Evolutionary conservation across 2,888 invertebrate species (phyloP).

Genomic region (Scrobipalpa costella): DNA sequence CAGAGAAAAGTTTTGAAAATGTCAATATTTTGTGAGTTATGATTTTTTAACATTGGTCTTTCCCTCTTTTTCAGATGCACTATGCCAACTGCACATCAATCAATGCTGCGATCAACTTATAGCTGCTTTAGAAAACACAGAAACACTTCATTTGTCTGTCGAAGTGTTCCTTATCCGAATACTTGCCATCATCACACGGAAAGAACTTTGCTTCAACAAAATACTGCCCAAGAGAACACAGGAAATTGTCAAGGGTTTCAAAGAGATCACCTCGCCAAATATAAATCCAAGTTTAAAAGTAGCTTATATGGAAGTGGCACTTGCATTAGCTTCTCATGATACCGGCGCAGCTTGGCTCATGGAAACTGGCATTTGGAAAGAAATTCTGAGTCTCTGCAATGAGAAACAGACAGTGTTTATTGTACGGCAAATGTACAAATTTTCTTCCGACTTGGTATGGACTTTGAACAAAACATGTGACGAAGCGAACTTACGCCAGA

Average conservation of each 20-base stretch:
- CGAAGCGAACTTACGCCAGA: conserved; percentile 72
- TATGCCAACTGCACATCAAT: conserved; percentile 37
- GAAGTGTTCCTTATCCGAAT: conserved; percentile 84
- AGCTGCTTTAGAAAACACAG: conserved; percentile 49
- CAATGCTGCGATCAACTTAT: conserved; percentile 55
- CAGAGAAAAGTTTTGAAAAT: background rate
- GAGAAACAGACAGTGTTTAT: conserved; percentile 87
- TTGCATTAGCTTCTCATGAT: conserved; percentile 81
- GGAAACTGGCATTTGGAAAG: conserved; percentile 83
- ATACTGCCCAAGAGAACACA: conserved; percentile 67
- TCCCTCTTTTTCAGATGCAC: background rate
- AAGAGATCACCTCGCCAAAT: conserved; percentile 52
- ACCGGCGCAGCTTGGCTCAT: conserved; percentile 85
- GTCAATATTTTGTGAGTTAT: background rate
- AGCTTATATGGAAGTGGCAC: conserved; percentile 84
- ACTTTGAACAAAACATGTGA: conserved; percentile 75
- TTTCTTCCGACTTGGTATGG: conserved; percentile 82
- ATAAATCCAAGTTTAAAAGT: conserved; percentile 83
- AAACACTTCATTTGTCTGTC: conserved; percentile 58
- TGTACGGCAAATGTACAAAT: conserved; percentile 83
- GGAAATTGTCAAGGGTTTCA: conserved; percentile 49
- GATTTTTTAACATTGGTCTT: background rate
- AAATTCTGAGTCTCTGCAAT: conserved; percentile 83
- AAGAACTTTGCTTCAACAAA: conserved; percentile 82
- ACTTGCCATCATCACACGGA: conserved; percentile 79